Percentiles rank a stretch among this genome's conserved stretches.
These are phyloP conservation scores for Lasioglossum vierecki DNA, from an alignment of 2,888 invertebrate genomes.

Conservation along the genomic window DNA sequence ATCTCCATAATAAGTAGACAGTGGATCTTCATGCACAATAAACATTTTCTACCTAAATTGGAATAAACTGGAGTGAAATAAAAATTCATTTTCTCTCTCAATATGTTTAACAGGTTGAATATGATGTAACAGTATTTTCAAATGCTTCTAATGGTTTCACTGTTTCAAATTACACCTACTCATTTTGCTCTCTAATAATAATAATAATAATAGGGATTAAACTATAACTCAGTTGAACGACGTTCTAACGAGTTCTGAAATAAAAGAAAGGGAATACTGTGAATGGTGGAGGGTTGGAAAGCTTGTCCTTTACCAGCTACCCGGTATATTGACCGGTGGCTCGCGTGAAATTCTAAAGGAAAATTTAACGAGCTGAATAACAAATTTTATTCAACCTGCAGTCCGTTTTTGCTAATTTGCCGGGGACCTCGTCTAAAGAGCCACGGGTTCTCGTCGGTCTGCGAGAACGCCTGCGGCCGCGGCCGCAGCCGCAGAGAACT, in stretches of 20 bases:
- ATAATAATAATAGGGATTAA: too few species aligned
- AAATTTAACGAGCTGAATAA: constrained; percentile 15
- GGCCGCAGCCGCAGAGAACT: constrained; percentile 2
- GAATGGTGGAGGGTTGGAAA: background rate
- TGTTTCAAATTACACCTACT: too few species aligned
- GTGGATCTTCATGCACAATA: too few species aligned
- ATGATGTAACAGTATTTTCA: too few species aligned
- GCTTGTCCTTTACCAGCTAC: background rate
- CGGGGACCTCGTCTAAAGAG: background rate
- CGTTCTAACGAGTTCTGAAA: background rate
- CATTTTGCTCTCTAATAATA: too few species aligned
- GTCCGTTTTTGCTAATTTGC: constrained; percentile 18
- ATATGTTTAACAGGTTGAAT: too few species aligned
- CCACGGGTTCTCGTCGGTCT: background rate
- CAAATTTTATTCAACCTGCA: constrained; percentile 1
- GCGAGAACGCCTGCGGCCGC: background rate
- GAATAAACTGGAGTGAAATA: too few species aligned
- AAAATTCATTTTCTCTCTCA: too few species aligned
- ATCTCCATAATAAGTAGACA: too few species aligned
- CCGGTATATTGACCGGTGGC: background rate
- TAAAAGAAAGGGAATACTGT: background rate
- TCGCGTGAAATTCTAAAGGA: background rate
- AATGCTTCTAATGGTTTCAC: too few species aligned
- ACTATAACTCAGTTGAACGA: background rate
- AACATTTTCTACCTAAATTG: too few species aligned